phyloP scores from a whole-genome alignment of 2,797 vertebrate genomes.

The Arremon brunneinucha region DNA sequence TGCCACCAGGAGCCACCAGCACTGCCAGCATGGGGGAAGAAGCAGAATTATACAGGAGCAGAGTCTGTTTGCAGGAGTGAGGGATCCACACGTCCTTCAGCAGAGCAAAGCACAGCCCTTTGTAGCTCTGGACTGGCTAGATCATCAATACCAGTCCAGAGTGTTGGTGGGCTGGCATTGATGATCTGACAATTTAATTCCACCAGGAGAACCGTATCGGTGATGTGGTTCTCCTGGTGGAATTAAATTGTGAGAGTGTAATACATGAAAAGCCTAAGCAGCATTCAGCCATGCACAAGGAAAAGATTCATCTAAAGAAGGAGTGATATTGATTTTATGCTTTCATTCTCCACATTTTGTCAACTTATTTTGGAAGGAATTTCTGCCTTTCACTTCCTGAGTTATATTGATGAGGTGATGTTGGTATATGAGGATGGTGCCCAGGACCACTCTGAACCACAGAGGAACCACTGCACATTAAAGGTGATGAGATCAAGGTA shows the following conservation, averaged over 20 bases:
- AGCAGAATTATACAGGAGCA: not conserved
- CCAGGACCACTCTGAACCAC: not conserved
- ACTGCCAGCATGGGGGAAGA: not conserved
- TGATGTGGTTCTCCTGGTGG: not conserved
- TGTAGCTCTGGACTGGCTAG: accelerated
- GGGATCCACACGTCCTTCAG: not conserved
- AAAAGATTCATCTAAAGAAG: not conserved
- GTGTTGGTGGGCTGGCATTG: not conserved
- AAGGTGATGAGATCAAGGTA: not conserved
- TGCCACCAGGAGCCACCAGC: not conserved
- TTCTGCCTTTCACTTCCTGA: not conserved
- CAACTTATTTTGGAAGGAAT: not conserved
- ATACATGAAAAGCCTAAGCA: not conserved
- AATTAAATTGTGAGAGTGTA: not conserved
- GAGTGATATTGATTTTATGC: not conserved
- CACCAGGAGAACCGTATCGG: not conserved
- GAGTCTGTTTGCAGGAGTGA: accelerated
- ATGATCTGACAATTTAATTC: too few species aligned
- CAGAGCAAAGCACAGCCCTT: not conserved
- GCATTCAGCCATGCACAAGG: not conserved
- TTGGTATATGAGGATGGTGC: not conserved
- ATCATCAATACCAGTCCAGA: not conserved
- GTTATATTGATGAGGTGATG: not conserved
- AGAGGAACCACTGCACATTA: not conserved
- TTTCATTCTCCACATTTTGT: not conserved